phyloP scores from a whole-genome alignment of 2,113 vertebrate species.

The Dendropsophus ebraccatus region DNA sequence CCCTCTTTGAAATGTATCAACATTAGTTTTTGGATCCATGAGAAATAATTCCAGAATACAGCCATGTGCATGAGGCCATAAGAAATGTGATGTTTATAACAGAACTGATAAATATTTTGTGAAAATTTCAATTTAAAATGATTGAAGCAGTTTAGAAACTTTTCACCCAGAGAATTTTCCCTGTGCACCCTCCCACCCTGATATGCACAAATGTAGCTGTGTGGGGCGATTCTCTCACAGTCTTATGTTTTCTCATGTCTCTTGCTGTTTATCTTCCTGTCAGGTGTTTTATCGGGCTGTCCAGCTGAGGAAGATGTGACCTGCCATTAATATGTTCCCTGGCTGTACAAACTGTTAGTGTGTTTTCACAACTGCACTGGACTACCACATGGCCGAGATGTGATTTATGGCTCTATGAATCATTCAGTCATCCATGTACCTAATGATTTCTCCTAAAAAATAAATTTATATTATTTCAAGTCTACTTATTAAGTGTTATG shows the following conservation, averaged over 20 bases:
- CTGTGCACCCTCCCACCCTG: background rate
- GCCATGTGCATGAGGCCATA: background rate
- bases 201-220: background rate
- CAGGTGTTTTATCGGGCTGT: slow-evolving; percentile 63
- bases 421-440: slow-evolving; percentile 62
- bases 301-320: slow-evolving; percentile 60
- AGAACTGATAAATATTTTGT: too few species aligned
- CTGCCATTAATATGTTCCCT: slow-evolving; percentile 58
- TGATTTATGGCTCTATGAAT: slow-evolving; percentile 74
- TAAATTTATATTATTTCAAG: background rate
- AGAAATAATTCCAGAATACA: background rate
- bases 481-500: background rate
- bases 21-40: background rate
- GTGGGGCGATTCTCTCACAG: slow-evolving; percentile 49
- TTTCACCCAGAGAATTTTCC: background rate
- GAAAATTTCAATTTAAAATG: background rate
- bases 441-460: background rate
- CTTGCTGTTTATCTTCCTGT: slow-evolving; percentile 61
- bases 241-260: slow-evolving; percentile 44
- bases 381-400: slow-evolving; percentile 54
- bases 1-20: background rate
- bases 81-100: background rate
- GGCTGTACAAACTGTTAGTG: slow-evolving; percentile 59
- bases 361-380: slow-evolving; percentile 78
- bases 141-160: background rate